Base-by-base conservation (phyloP, 2,888 invertebrate genomes). In the Holacanthella duospinosa region DNA sequence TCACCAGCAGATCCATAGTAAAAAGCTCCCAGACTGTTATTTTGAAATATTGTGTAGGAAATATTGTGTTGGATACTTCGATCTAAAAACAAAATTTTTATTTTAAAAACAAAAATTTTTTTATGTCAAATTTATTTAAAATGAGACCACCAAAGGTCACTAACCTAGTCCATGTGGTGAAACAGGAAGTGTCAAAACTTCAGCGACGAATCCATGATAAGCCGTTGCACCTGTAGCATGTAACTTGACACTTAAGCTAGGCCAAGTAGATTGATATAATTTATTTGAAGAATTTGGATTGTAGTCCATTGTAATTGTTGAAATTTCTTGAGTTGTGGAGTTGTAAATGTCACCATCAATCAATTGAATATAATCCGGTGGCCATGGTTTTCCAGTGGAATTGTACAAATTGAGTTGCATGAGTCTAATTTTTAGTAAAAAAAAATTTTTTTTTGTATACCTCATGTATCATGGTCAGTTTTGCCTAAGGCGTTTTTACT, bases 181-280 rank as follows among this genome's bases (percentile, higher is more conserved):
- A 75, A 93, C 89, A 0, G 99, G 97, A 48, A 96, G 79, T 0
- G 94, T 93, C 0, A 96, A 88, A 59, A 99, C 85, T 80, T 99
- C 97, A 21, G 97, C 99, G 68, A 99, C 89, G 75, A 99, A 99
- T 27, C 99, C 99, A 77, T 94, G 89, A 21, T 84, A 83, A n/a
- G 86, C 86, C 29, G 93, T 91, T 1, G 96, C 96, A 27, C 96
- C 94, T 72, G 94, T 95, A 0, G 95, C 94, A 74, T 94, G 91
- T 25, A 97, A 78, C 74, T 92, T 88, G 0, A 99, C 81, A 74
- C 93, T 93, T 71, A 99, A 78, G 72, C 89, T 89, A 0, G 90
- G 84, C 25, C 86, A 85, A 62, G 82, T 82, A 0, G 89, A 88
- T 74, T 81, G 85, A 74, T 89, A 89, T 59, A 92, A 81, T 67